Evolutionary conservation across 2,113 vertebrate species (phyloP), one percentile per base, ranked within the genome.

Genomic region (Cyphomyrus plagiostoma): DNA sequence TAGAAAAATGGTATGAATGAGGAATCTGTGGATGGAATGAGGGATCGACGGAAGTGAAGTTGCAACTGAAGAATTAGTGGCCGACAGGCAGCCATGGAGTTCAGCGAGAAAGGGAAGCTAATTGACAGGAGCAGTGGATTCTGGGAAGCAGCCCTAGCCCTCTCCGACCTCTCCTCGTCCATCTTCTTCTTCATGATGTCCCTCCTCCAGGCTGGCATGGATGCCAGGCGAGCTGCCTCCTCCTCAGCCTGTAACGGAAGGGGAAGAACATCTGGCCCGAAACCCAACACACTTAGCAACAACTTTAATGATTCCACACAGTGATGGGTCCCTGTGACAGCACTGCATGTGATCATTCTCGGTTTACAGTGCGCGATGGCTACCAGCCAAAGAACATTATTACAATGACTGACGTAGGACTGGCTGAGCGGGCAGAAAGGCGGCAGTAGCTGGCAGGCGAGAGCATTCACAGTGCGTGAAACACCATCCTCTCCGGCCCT

Each of bases 121-220:
- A 39, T 17, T 62, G 80, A 23, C 30, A 3, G 21, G 17, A 21
- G 23, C 26, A 53, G 23, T 23, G 77, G n/a, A 45, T 80, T n/a
- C 84, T 39, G 90, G 62, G 10, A 56, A 2, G n/a, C 23, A 4
- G 62, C 21, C 87, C 11, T 3, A 21, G 5, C 62, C 19, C 86
- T 86, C 11, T 90, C 96, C 97, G 95, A 99, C 98, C 95, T 98
- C 94, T 99, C 98, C 90, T 98, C 98, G 3, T 99, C 97, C 92
- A 98, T 92, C 93, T 99, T 99, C 96, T 98, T 99, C 94, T 98
- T 97, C 93, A 99, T 96, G 92, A 99, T 96, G 91, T 99, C 98
- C 91, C 98, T 97, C 93, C 98, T 96, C 98, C 98, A 99, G 91
- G 98, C 98, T 0, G 98, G 98, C 96, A 99, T 95, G 30, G 95